phyloP scores from a whole-genome alignment of 1,140 invertebrate genomes.

The Ruditapes philippinarum region DNA sequence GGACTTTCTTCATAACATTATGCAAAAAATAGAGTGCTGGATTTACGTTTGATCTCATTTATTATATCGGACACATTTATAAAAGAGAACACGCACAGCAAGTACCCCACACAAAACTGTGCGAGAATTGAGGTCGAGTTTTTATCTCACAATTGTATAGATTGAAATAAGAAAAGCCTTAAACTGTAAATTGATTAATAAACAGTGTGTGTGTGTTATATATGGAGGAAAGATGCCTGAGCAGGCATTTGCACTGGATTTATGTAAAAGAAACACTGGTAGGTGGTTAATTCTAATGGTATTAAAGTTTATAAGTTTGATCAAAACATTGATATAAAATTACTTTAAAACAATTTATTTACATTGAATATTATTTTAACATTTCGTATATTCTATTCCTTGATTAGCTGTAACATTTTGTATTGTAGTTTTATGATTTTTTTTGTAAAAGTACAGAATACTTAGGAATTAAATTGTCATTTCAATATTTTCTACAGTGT shows the following conservation, averaged over 20 bases:
- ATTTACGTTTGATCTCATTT: not conserved
- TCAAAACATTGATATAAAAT: not conserved
- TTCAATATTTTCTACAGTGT: too few species aligned
- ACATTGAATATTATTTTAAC: not conserved
- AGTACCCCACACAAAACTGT: too few species aligned
- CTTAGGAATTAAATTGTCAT: too few species aligned
- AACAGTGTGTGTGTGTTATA: not conserved
- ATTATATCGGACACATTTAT: too few species aligned
- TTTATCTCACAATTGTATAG: too few species aligned
- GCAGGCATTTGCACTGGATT: constrained; percentile 41
- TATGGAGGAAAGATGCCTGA: constrained; percentile 25
- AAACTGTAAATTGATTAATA: not conserved
- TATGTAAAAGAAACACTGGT: constrained; percentile 27
- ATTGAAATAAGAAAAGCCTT: too few species aligned
- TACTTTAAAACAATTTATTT: not conserved
- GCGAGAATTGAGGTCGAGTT: too few species aligned
- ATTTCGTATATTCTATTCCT: too few species aligned
- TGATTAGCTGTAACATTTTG: too few species aligned
- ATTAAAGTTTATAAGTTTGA: not conserved
- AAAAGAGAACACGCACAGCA: not conserved
- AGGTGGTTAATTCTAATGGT: not conserved
- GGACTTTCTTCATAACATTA: not conserved
- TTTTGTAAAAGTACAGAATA: not conserved
- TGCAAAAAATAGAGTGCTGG: not conserved
- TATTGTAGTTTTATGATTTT: not conserved